Evolutionary conservation across 2,113 vertebrate species (phyloP).

Genomic region (Syrrhaptes paradoxus): DNA sequence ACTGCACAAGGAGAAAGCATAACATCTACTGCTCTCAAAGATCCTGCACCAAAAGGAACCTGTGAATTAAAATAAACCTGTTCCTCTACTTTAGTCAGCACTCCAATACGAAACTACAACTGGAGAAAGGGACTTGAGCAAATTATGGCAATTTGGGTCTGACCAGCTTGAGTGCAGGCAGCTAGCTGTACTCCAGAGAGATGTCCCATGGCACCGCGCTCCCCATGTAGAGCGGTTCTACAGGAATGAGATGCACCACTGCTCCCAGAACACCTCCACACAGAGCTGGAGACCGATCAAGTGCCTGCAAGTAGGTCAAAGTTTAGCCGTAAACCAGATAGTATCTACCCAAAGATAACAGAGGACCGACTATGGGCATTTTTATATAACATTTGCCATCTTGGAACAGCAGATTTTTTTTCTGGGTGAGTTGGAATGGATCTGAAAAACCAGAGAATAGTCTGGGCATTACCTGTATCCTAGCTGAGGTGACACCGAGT

Average conservation of each 20-base stretch:
- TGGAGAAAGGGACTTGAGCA: neutral
- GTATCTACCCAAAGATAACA: neutral
- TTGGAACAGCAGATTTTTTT: neutral
- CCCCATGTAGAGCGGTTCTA: fast-evolving
- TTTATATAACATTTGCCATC: neutral
- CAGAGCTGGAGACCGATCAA: neutral
- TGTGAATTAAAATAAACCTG: neutral
- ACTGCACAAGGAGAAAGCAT: fast-evolving
- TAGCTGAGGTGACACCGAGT: neutral
- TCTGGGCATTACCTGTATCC: neutral
- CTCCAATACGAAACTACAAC: neutral
- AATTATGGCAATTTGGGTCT: neutral
- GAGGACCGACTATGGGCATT: neutral
- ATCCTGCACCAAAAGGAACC: neutral
- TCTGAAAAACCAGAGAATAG: neutral
- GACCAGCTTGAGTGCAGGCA: neutral
- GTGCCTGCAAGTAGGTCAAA: neutral
- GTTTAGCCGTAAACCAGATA: neutral
- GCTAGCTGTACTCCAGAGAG: neutral
- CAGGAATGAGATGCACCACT: fast-evolving
- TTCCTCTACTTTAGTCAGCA: neutral
- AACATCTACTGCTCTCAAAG: neutral
- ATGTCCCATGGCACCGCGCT: fast-evolving
- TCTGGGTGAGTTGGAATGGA: neutral
- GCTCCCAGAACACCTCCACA: neutral